Percentiles rank a stretch among this genome's conserved stretches.
These are phyloP conservation scores for Camponotus pennsylvanicus DNA, from an alignment of 1,140 invertebrate genomes.

Conservation along the genomic window DNA sequence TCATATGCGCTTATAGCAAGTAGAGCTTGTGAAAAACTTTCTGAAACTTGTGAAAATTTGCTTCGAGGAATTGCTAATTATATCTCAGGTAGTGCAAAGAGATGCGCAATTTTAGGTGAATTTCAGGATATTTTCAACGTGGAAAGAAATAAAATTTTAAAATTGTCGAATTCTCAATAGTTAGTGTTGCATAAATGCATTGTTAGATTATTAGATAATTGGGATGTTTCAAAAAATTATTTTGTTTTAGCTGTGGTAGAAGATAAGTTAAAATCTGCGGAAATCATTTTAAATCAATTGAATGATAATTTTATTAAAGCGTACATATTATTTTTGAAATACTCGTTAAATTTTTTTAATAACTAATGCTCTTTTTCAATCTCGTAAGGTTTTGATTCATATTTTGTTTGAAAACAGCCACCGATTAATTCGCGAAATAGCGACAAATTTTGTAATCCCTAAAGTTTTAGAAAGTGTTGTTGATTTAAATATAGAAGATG, in stretches of 20 bases:
- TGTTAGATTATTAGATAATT: not conserved
- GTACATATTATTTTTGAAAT: not conserved
- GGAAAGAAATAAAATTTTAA: not conserved
- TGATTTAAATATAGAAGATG: not conserved
- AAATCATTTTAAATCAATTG: not conserved
- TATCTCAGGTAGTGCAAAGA: not conserved
- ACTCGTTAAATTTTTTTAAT: not conserved
- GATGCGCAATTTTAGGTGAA: not conserved
- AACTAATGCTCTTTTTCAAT: not conserved
- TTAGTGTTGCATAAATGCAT: not conserved
- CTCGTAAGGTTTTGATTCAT: not conserved
- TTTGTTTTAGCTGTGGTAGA: not conserved
- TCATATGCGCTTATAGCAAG: not conserved
- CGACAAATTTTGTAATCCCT: not conserved
- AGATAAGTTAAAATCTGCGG: not conserved
- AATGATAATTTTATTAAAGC: not conserved
- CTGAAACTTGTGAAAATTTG: not conserved
- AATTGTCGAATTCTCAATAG: not conserved
- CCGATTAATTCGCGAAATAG: not conserved
- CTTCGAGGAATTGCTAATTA: not conserved
- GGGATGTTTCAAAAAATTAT: not conserved
- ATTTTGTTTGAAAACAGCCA: not conserved
- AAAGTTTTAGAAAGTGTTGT: not conserved
- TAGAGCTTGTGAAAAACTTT: not conserved
- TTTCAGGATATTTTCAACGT: not conserved